Conservation (phyloP, 1,140 invertebrate species). For the Aphelinus certus region DNA sequence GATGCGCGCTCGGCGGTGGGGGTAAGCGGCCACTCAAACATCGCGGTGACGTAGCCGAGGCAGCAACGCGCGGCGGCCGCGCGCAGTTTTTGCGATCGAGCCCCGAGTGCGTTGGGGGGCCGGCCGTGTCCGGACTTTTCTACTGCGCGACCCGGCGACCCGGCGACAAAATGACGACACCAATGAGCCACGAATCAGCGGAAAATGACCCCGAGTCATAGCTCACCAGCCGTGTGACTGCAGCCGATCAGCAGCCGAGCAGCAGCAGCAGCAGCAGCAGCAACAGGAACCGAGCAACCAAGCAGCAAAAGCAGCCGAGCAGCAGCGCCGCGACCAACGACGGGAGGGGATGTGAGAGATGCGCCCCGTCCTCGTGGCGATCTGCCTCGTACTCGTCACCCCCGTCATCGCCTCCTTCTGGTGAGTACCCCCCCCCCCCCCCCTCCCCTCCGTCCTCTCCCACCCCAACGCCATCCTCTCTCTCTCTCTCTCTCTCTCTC, state of each 20-base stretch:
- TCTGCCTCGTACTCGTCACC: slow-evolving; percentile 72
- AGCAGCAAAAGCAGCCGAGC: background rate
- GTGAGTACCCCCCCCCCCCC: slow-evolving; percentile 61
- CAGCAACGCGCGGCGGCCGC: slow-evolving; percentile 55
- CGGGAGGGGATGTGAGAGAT: slow-evolving; percentile 65
- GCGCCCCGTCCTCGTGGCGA: slow-evolving; percentile 72
- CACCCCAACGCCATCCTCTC: background rate
- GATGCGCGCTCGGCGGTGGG: slow-evolving; percentile 49
- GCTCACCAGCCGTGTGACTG: no score
- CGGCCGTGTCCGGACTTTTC: slow-evolving; percentile 19
- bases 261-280: no score
- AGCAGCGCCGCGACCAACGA: background rate
- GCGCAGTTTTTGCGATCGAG: slow-evolving; percentile 56
- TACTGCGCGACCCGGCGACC: background rate
- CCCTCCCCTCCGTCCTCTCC: background rate
- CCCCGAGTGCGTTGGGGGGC: slow-evolving; percentile 40
- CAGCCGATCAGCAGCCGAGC: no score
- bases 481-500: background rate
- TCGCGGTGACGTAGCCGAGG: slow-evolving; percentile 62
- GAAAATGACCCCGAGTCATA: no score
- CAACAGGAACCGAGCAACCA: background rate
- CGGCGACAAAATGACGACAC: no score
- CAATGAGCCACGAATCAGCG: no score
- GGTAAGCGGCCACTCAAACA: slow-evolving; percentile 63
- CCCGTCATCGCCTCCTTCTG: slow-evolving; percentile 74